A percentile compares a stretch with the other conserved stretches of the same genome.
Conservation (phyloP, 2,888 invertebrate species). For the Melanostoma mellinum region DNA sequence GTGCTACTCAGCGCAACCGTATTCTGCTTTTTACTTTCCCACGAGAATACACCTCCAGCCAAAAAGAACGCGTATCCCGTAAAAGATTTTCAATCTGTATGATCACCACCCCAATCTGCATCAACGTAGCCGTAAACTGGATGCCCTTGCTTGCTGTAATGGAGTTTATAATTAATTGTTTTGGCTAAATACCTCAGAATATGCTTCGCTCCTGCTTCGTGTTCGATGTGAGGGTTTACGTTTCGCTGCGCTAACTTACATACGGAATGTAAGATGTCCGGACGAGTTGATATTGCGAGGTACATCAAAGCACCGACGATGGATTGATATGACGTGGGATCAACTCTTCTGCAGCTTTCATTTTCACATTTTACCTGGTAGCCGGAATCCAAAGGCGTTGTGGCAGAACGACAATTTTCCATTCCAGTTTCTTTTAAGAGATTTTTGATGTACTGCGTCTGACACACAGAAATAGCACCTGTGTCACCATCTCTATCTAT, state of each 20-base stretch:
- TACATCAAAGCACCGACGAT: slow-evolving; percentile 67
- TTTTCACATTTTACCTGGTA: slow-evolving; percentile 39
- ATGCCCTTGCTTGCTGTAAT: slow-evolving; percentile 58
- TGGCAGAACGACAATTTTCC: slow-evolving; percentile 3
- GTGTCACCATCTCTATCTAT: slow-evolving; percentile 9
- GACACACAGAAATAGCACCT: slow-evolving; percentile 25
- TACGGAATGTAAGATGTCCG: slow-evolving; percentile 45
- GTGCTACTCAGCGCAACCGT: slow-evolving; percentile 43
- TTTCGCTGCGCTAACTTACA: slow-evolving; percentile 66
- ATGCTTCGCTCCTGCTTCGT: slow-evolving; percentile 66
- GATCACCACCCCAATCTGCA: slow-evolving; percentile 70
- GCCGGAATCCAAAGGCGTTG: slow-evolving; percentile 14
- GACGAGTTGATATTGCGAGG: slow-evolving; percentile 57
- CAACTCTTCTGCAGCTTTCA: slow-evolving; percentile 14
- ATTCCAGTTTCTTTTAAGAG: slow-evolving; percentile 9
- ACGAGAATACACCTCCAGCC: slow-evolving; percentile 58
- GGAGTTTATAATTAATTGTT: slow-evolving; percentile 56
- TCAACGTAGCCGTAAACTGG: slow-evolving; percentile 62
- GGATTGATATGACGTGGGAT: slow-evolving; percentile 43
- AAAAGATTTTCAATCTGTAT: slow-evolving; percentile 7
- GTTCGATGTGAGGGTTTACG: slow-evolving; percentile 71
- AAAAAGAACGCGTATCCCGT: slow-evolving; percentile 55
- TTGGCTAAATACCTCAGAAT: slow-evolving; percentile 62
- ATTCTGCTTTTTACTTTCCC: slow-evolving; percentile 64
- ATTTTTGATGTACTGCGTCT: slow-evolving; percentile 14